A percentile compares a stretch with the other conserved stretches of the same genome.
Conservation (phyloP, 2,113 vertebrate species). For the Neofelis nebulosa region DNA sequence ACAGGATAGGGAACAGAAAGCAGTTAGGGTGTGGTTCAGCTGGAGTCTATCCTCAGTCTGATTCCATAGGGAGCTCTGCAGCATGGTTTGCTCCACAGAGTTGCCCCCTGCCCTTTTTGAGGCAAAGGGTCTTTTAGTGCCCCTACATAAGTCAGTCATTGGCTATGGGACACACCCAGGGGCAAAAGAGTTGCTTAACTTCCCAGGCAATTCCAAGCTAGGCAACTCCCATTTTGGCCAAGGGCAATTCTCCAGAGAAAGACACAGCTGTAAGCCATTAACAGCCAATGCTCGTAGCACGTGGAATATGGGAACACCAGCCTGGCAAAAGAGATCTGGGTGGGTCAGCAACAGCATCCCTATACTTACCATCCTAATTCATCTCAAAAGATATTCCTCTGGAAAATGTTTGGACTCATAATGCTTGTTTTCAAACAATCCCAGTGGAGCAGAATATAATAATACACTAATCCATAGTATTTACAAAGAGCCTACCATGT, state of each 20-base stretch:
- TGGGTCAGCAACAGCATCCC: not conserved
- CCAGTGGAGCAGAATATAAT: not conserved
- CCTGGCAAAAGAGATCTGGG: not conserved
- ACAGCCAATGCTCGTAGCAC: not conserved
- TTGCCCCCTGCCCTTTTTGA: slow-evolving; percentile 23
- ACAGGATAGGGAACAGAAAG: not conserved
- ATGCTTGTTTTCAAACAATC: slow-evolving; percentile 21
- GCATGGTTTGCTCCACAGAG: slow-evolving; percentile 32
- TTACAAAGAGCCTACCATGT: not conserved
- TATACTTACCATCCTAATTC: not conserved
- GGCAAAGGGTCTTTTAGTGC: slow-evolving; percentile 62
- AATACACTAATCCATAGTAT: not conserved
- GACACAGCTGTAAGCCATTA: slow-evolving; percentile 67
- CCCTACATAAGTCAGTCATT: slow-evolving; percentile 33
- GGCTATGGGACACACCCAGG: slow-evolving; percentile 32
- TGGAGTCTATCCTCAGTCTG: not conserved
- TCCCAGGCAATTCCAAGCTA: slow-evolving; percentile 61
- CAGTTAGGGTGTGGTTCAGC: not conserved
- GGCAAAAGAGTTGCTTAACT: slow-evolving; percentile 62
- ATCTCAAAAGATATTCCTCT: slow-evolving; percentile 4
- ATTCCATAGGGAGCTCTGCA: not conserved
- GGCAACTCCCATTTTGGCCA: slow-evolving; percentile 66
- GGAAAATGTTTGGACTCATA: not conserved
- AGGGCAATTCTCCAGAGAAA: slow-evolving; percentile 58
- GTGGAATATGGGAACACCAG: not conserved